phyloP scores from a whole-genome alignment of 2,888 invertebrate genomes.

The Cancer borealis region DNA sequence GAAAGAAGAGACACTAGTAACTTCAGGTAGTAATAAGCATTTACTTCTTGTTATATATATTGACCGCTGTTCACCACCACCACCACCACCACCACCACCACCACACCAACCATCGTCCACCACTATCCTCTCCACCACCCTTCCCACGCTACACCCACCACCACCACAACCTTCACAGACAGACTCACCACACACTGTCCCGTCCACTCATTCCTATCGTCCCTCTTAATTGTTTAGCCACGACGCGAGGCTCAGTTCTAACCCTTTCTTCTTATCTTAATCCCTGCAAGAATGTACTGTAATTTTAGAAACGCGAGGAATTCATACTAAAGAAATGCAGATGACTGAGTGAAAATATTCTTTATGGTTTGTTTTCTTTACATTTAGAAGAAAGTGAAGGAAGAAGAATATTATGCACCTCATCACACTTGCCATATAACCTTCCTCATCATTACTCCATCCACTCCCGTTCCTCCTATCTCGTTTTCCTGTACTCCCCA shows the following conservation, averaged over 20 bases:
- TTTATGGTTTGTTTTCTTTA: no score
- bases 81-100: neutral
- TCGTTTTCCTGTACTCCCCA: no score
- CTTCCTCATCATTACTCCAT: no score
- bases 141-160: neutral
- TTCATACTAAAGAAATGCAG: no score
- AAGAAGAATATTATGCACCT: no score
- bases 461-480: no score
- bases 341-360: no score
- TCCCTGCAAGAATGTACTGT: neutral
- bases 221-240: neutral
- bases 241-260: neutral
- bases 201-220: neutral
- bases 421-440: no score
- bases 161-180: neutral
- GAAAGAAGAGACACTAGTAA: no score
- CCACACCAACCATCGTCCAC: neutral
- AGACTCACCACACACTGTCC: neutral
- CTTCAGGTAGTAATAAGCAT: no score
- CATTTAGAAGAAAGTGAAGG: no score
- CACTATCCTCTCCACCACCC: neutral
- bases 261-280: neutral
- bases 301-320: no score
- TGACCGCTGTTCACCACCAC: neutral
- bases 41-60: neutral